phyloP scores from a whole-genome alignment of 1,140 invertebrate species.

The Euborellia annulipes region DNA sequence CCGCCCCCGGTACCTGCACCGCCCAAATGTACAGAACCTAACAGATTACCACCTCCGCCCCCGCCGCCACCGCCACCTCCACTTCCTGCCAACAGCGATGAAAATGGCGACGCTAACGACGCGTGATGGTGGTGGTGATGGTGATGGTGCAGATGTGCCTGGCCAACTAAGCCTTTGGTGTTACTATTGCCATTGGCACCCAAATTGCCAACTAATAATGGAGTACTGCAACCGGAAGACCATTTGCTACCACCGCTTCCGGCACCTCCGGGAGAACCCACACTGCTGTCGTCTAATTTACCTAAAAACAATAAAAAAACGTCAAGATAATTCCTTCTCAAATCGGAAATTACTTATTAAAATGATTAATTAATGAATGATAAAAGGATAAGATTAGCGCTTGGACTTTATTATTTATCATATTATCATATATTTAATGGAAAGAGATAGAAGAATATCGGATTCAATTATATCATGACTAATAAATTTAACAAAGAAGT shows the following conservation, averaged over 20 bases:
- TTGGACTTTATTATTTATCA: too few relatives aligned
- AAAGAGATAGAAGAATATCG: too few relatives aligned
- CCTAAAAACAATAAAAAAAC: too few relatives aligned
- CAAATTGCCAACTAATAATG: conserved; percentile 24
- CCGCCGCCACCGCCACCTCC: conserved; percentile 23
- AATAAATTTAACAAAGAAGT: too few relatives aligned
- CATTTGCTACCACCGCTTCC: conserved; percentile 18
- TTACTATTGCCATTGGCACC: conserved; percentile 23
- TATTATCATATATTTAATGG: too few relatives aligned
- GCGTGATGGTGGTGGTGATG: conserved; percentile 23
- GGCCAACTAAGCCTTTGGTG: conserved; percentile 22
- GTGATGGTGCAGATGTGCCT: conserved; percentile 22
- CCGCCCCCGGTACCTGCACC: conserved; percentile 6
- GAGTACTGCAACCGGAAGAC: conserved; percentile 25
- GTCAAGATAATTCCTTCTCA: too few relatives aligned
- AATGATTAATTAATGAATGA: too few relatives aligned
- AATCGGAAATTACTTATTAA: too few relatives aligned
- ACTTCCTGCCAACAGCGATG: conserved; percentile 25
- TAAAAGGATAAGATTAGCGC: too few relatives aligned
- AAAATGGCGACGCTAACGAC: conserved; percentile 26
- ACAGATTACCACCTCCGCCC: neutral
- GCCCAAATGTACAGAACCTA: too few relatives aligned
- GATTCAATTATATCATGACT: too few relatives aligned
- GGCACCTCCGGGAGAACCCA: neutral
- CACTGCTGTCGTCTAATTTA: too few relatives aligned